A percentile compares a stretch with the other conserved stretches of the same genome.
Conservation (phyloP, 2,888 invertebrate species). For the Prosapia bicincta region DNA sequence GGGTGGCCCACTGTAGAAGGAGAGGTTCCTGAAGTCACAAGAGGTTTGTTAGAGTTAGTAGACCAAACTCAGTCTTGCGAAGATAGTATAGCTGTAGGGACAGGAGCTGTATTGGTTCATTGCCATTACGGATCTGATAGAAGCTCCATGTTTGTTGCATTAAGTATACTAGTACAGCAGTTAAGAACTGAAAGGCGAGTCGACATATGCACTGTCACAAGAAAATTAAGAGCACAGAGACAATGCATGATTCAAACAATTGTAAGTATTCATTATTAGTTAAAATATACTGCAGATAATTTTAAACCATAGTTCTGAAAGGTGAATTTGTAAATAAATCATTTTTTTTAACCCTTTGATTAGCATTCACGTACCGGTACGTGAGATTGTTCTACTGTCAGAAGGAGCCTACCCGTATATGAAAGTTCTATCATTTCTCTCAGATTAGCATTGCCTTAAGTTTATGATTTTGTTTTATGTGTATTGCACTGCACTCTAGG, state of each 20-base stretch:
- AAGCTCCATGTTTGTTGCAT: conserved; percentile 84
- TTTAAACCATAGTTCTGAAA: no score
- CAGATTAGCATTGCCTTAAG: no score
- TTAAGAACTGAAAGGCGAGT: conserved; percentile 78
- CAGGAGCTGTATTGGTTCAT: conserved; percentile 78
- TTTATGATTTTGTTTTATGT: no score
- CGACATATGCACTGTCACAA: conserved; percentile 78
- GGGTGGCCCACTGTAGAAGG: conserved; percentile 90
- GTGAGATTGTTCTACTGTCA: no score
- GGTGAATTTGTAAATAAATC: no score
- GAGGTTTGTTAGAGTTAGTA: conserved; percentile 81
- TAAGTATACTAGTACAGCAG: conserved; percentile 82
- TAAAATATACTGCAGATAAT: no score
- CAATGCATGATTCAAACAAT: conserved; percentile 79
- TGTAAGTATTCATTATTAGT: conserved; percentile 67
- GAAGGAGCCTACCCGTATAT: no score
- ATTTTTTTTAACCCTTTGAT: no score
- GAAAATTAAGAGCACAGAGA: conserved; percentile 81
- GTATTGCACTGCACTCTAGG: no score
- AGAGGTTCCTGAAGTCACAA: conserved; percentile 84
- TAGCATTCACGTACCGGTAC: no score
- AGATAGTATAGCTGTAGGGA: conserved; percentile 29
- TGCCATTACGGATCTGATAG: conserved; percentile 77
- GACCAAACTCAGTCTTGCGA: conserved; percentile 63
- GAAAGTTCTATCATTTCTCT: no score